Evolutionary conservation across 2,113 vertebrate species (phyloP), one percentile per base, ranked within the genome.

Genomic region (Bos indicus): DNA sequence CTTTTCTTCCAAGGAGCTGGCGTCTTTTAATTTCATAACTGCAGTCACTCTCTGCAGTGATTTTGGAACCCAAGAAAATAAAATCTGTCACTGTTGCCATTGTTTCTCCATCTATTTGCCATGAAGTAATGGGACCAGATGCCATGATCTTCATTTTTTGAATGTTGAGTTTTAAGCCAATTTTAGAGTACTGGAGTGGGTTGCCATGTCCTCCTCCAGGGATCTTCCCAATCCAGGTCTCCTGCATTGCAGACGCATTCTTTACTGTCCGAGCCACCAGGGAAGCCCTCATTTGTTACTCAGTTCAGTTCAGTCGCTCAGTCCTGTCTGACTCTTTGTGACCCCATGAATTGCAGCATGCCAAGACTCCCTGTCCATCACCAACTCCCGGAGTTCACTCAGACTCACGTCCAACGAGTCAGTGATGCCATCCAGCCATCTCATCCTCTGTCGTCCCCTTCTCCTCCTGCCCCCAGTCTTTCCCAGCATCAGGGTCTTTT

Each of bases 71-170:
- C 64, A 21, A 71, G n/a, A 71, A 71, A 71, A 71, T 71, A 71
- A 71, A 71, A 2, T 71, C n/a, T 71, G 64, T 71, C 64, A 21
- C n/a, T 71, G n/a, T 71, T 71, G 1, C 17, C 19, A 36, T 71
- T 71, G n/a, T 71, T 67, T 67, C 17, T 36, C 64, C 64, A 36
- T 71, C n/a, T 71, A 11, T 71, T 71, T 71, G 19, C 64, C 64
- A 36, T 23, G 64, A 21, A 71, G 64, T n/a, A 21, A 36, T 71
- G 64, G n/a, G n/a, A 36, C 17, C 0, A 0, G n/a, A 23, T 12
- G n/a, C 17, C 64, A 36, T 71, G 64, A 36, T 71, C 64, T 71
- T 71, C n/a, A 36, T 21, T 71, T 71, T 71, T 36, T 71, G n/a
- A 71, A 23, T 71, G 9, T 21, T 71, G 64, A 71, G 9, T 71